Evolutionary conservation across 1,140 invertebrate genomes (phyloP), one percentile per base, ranked within the genome.

Genomic region (Brachionus rubens): DNA sequence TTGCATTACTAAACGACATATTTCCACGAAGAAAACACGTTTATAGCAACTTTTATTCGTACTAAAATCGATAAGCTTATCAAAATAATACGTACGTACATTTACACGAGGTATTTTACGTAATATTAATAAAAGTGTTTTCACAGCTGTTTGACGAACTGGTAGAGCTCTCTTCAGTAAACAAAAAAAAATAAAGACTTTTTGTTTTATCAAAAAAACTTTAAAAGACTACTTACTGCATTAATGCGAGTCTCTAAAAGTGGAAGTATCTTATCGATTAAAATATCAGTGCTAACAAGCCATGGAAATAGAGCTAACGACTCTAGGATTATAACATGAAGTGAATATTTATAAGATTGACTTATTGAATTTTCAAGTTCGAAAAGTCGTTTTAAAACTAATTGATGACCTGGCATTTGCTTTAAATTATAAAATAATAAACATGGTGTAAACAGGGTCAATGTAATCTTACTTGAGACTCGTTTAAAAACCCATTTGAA

Each of bases 341-440:
- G 19, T 36, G 68, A 72, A 54, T 72, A 72, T 19, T 72, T 72
- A 14, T 50, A 72, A 10, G 43, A 33, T 4, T 40, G 28, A 26
- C 68, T 72, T 10, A 72, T 33, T 72, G 46, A 40, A 19, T 50
- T 54, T 54, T 72, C 68, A 2, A 72, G 46, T 36, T 72, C 46
- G 14, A 72, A 33, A 28, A 72, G 21, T 36, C 24, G 21, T 50
- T 72, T 72, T 9, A 72, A 36, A 72, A 72, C 40, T 12, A 72
- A 6, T 46, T 72, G 46, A 72, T 54, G 24, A 0, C 50, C 46
- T 1, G 68, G 68, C 68, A 72, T 54, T 48, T 72, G 68, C 68
- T 72, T 21, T 48, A 43, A 40, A 19, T 41, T 40, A 62, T 36
- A 1, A 19, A 21, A 24, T 16, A 28, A 70, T 48, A 1, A 10